Evolutionary conservation across 1,140 invertebrate genomes (phyloP).

Genomic region (Babylonia areolata): DNA sequence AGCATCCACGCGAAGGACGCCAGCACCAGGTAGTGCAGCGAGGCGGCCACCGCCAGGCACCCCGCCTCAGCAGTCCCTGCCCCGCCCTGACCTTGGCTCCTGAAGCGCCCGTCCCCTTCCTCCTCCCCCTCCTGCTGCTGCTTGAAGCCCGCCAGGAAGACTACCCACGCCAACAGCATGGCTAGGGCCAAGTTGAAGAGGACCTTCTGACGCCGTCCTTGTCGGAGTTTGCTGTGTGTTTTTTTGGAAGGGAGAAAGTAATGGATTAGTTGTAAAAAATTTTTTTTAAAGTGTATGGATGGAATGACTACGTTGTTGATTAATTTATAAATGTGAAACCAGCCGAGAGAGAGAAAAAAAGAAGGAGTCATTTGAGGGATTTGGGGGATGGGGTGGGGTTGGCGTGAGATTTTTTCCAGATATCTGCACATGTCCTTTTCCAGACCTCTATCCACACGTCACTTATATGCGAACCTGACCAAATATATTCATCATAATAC

Average conservation of each 20-base stretch:
- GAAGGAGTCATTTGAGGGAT: too few relatives aligned
- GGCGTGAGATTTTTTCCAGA: too few relatives aligned
- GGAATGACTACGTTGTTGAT: too few relatives aligned
- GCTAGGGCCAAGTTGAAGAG: slow-evolving; percentile 67
- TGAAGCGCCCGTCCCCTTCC: neutral
- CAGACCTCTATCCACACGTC: too few relatives aligned
- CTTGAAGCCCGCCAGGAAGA: slow-evolving; percentile 66
- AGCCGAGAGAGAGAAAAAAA: too few relatives aligned
- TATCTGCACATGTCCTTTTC: too few relatives aligned
- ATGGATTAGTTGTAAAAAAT: too few relatives aligned
- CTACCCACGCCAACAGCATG: slow-evolving; percentile 60
- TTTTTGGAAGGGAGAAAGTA: too few relatives aligned
- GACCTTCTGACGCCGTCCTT: slow-evolving; percentile 65
- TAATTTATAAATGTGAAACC: too few relatives aligned
- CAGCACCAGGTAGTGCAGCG: slow-evolving; percentile 77
- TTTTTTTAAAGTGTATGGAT: neutral
- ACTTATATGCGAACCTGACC: too few relatives aligned
- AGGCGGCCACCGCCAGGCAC: slow-evolving; percentile 71
- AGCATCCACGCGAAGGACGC: slow-evolving; percentile 77
- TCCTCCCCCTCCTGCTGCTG: slow-evolving; percentile 46
- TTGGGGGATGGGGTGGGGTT: too few relatives aligned
- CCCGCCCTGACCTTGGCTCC: neutral
- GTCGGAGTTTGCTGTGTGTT: slow-evolving; percentile 67
- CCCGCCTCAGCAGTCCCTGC: slow-evolving; percentile 19
- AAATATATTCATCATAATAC: too few relatives aligned